These are phyloP conservation scores for Pammene fasciana DNA, from an alignment of 2,888 invertebrate genomes.

Conservation along the genomic window DNA sequence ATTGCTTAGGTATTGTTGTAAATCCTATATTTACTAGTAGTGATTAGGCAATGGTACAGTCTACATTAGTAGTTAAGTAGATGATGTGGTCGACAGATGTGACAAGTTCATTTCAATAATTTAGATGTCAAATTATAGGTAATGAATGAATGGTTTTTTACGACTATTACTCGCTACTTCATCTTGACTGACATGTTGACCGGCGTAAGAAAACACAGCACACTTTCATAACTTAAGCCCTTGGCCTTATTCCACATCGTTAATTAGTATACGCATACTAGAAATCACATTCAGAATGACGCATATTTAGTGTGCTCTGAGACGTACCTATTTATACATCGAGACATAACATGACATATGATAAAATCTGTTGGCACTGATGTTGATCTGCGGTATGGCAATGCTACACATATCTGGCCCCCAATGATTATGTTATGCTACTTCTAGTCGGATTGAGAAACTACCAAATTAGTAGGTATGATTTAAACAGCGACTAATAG, in stretches of 20 bases:
- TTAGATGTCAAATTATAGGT: no score
- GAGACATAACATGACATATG: conserved; percentile 27
- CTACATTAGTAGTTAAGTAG: no score
- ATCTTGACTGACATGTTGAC: conserved; percentile 10
- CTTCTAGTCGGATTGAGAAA: conserved; percentile 29
- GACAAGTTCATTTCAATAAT: no score
- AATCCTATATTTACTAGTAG: no score
- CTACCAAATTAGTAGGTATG: conserved; percentile 9
- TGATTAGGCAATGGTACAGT: no score
- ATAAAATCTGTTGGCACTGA: conserved; percentile 32
- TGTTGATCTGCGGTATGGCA: conserved; percentile 27
- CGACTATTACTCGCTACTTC: not conserved
- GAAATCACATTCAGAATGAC: conserved; percentile 30
- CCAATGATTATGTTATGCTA: conserved; percentile 16
- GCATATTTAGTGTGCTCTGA: conserved; percentile 1
- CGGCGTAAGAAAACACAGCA: conserved; percentile 26
- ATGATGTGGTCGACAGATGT: no score
- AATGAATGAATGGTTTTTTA: not conserved
- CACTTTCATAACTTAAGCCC: conserved; percentile 24
- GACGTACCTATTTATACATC: conserved; percentile 19
- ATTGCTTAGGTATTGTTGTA: not conserved
- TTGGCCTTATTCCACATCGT: conserved; percentile 25
- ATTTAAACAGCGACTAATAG: conserved; percentile 12
- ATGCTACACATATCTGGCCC: conserved; percentile 7
- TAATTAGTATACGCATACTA: conserved; percentile 27